phyloP scores from a whole-genome alignment of 2,113 vertebrate genomes.

The Sorex araneus region DNA sequence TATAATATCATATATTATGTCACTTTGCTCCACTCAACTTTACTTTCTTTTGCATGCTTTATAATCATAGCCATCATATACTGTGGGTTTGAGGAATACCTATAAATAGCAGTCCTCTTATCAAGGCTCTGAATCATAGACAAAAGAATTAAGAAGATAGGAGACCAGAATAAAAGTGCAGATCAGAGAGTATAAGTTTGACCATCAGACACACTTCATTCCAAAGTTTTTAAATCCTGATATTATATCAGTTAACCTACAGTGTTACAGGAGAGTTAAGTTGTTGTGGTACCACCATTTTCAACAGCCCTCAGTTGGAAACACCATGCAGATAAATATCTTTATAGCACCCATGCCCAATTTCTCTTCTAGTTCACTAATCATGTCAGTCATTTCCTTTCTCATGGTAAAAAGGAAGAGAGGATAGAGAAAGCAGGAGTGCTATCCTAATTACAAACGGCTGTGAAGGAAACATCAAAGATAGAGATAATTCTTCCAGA shows the following conservation, averaged over 20 bases:
- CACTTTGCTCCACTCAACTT: not conserved
- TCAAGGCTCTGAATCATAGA: constrained; percentile 31
- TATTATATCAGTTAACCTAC: not conserved
- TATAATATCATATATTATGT: too few species aligned
- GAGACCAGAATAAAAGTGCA: constrained; percentile 24
- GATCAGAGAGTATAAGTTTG: not conserved
- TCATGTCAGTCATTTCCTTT: not conserved
- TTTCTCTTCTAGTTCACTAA: not conserved
- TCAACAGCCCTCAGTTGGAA: too few species aligned
- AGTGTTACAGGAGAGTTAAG: not conserved
- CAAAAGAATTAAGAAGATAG: constrained; percentile 23
- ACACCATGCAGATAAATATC: too few species aligned
- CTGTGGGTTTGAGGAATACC: not conserved
- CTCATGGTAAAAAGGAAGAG: not conserved
- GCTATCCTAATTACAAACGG: not conserved
- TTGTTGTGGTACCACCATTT: not conserved
- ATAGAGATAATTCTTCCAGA: constrained; percentile 12
- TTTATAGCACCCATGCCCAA: too few species aligned
- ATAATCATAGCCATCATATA: not conserved
- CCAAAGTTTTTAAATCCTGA: constrained; percentile 20
- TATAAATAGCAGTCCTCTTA: not conserved
- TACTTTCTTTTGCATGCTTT: constrained; percentile 52
- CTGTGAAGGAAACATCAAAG: not conserved
- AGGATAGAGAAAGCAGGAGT: not conserved
- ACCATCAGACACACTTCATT: not conserved